Evolutionary conservation across 1,140 invertebrate species (phyloP), one percentile per base, ranked within the genome.

Genomic region (Drosophila repletoides): DNA sequence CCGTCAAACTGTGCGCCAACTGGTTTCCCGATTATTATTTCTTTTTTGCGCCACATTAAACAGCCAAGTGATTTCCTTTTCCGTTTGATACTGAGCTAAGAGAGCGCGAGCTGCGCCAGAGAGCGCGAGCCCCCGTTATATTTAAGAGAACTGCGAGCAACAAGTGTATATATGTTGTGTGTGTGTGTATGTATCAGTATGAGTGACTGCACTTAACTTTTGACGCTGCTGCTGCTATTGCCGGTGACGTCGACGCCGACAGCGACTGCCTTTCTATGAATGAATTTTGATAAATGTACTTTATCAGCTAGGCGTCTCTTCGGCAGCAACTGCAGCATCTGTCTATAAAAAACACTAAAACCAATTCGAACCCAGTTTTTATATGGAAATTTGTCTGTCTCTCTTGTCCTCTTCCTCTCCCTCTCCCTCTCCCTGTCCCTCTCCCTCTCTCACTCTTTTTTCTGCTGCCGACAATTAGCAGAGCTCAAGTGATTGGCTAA

Each of bases 201-300:
- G 28, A 14, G 22, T 10, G 36, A 45, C 24, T 61, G 60, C 60
- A 69, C 60, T 65, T 68, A 53, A 28, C 61, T 19, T 14, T 24
- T 31, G 22, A n/a, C 43, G 29, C 40, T 45, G 51, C 31, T 58
- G 29, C n/a, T 26, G 26, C 34, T 12, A 38, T 51, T 67, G 66
- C 73, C 81, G 55, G 58, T 60, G 60, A 26, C 48, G 6, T 0
- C 26, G 10, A 36, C 38, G 9, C 10, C 24, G 51, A 45, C 45
- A 26, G 49, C 38, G 59, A 12, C 49, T 40, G 51, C 29, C 33
- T 56, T 60, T 58, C 80, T 55, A 87, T 86, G 80, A 86, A 86
- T 86, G 80, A 80, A 86, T 86, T 86, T 86, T 86, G 80, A 86
- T 86, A 86, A 86, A 86, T 79, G 36, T 76, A 53, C 63, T 86